Evolutionary conservation across 1,140 invertebrate species (phyloP).

Genomic region (Bilobella aurantiaca): DNA sequence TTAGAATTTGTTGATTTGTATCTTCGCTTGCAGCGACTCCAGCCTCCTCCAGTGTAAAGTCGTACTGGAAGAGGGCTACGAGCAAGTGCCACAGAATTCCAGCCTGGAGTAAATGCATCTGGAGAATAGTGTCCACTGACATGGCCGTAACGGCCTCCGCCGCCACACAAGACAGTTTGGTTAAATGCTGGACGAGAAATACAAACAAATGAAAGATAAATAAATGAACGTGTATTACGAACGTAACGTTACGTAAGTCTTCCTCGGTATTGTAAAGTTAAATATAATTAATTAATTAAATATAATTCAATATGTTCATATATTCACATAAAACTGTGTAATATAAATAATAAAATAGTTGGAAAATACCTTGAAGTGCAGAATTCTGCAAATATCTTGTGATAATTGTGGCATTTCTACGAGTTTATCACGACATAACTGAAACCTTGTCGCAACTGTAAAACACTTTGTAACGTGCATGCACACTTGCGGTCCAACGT

Average conservation of each 20-base stretch:
- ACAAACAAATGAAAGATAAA: too few relatives aligned
- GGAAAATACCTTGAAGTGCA: constrained; percentile 70
- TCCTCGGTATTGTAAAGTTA: too few relatives aligned
- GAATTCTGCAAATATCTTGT: constrained; percentile 74
- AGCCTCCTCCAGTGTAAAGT: constrained; percentile 94
- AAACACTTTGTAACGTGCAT: constrained; percentile 83
- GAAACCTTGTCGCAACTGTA: constrained; percentile 87
- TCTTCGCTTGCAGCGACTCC: constrained; percentile 76
- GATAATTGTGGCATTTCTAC: constrained; percentile 77
- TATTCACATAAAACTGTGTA: too few relatives aligned
- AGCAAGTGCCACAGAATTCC: constrained; percentile 89
- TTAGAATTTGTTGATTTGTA: constrained; percentile 70
- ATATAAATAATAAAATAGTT: neutral
- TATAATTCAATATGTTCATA: too few relatives aligned
- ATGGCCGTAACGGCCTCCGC: constrained; percentile 76
- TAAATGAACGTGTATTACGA: too few relatives aligned
- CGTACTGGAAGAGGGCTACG: constrained; percentile 85
- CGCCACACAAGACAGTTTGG: constrained; percentile 64
- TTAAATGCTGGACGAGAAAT: constrained; percentile 68
- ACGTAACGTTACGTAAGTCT: too few relatives aligned
- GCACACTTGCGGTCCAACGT: constrained; percentile 85
- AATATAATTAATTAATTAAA: too few relatives aligned
- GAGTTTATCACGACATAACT: constrained; percentile 74
- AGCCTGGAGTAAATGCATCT: constrained; percentile 78
- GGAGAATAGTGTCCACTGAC: constrained; percentile 68